These are phyloP conservation scores for Hafferia zeledoni DNA, from an alignment of 2,797 vertebrate genomes.

Conservation along the genomic window DNA sequence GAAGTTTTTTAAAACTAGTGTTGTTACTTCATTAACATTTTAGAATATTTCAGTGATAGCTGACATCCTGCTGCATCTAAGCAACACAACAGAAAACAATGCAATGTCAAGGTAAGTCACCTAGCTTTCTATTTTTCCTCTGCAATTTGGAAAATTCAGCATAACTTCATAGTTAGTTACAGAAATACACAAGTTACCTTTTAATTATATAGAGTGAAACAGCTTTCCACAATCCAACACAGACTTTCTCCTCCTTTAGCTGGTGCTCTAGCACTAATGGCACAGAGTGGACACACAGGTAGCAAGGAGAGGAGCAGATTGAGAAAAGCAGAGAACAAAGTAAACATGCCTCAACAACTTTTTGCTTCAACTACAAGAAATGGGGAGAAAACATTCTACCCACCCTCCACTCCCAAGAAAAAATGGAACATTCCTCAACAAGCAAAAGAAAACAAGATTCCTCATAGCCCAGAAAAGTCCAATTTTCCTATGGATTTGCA, in stretches of 20 bases:
- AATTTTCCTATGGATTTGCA: background rate
- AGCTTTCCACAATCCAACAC: conserved; percentile 67
- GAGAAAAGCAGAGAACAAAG: conserved; percentile 67
- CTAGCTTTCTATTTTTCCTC: background rate
- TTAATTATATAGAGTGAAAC: conserved; percentile 59
- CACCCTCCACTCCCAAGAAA: background rate
- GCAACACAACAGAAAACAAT: background rate
- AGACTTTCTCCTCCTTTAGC: conserved; percentile 63
- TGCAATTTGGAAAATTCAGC: conserved; percentile 16
- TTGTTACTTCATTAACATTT: background rate
- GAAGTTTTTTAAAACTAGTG: background rate
- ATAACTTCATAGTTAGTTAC: conserved; percentile 35
- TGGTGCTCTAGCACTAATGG: conserved; percentile 60
- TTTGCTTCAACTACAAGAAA: conserved; percentile 27
- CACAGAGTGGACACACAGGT: conserved; percentile 56
- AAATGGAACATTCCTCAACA: background rate
- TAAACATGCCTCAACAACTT: conserved; percentile 53
- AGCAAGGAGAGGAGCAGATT: conserved; percentile 53
- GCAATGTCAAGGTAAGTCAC: background rate
- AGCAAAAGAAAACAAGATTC: background rate
- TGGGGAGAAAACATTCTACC: conserved; percentile 20
- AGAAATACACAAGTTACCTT: conserved; percentile 61
- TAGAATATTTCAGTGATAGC: background rate
- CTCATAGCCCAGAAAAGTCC: background rate
- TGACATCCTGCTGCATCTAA: background rate